phyloP scores from a whole-genome alignment of 2,888 invertebrate genomes.

The Meandrusa payeni region DNA sequence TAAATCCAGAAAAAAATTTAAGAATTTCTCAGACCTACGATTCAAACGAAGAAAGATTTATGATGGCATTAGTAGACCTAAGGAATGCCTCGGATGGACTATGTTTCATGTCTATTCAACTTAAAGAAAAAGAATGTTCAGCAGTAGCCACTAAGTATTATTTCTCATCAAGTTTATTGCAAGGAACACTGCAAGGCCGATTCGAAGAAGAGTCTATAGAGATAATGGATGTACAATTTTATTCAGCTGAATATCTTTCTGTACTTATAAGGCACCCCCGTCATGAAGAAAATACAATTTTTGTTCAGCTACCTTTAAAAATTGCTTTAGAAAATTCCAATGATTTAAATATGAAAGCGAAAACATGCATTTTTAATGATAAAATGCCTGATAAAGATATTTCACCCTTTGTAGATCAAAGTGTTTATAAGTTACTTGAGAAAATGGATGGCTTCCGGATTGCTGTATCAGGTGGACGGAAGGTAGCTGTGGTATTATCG shows the following conservation, averaged over 20 bases:
- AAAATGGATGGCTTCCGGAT: constrained; percentile 85
- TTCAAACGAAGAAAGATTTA: constrained; percentile 64
- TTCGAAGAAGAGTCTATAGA: constrained; percentile 55
- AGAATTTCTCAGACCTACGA: constrained; percentile 76
- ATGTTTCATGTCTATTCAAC: constrained; percentile 72
- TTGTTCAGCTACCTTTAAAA: constrained; percentile 72
- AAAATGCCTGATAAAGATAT: constrained; percentile 75
- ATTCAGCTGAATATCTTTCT: constrained; percentile 86
- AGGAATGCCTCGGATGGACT: constrained; percentile 60
- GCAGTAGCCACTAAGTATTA: constrained; percentile 77
- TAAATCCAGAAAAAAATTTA: constrained; percentile 46
- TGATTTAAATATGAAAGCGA: constrained; percentile 61
- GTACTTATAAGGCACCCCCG: constrained; percentile 82
- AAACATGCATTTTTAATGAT: constrained; percentile 61
- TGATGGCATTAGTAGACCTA: constrained; percentile 73
- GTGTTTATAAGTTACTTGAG: constrained; percentile 82
- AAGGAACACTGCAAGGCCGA: constrained; percentile 42
- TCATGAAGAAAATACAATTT: constrained; percentile 62
- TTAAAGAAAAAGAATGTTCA: constrained; percentile 58
- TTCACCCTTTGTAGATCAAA: constrained; percentile 73
- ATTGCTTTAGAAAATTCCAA: constrained; percentile 65
- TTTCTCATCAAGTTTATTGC: constrained; percentile 67
- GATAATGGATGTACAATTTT: constrained; percentile 88
- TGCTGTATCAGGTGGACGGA: constrained; percentile 91
- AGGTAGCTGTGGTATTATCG: constrained; percentile 92